Evolutionary conservation across 2,888 invertebrate species (phyloP), one percentile per base, ranked within the genome.

Genomic region (Lasioglossum morio): DNA sequence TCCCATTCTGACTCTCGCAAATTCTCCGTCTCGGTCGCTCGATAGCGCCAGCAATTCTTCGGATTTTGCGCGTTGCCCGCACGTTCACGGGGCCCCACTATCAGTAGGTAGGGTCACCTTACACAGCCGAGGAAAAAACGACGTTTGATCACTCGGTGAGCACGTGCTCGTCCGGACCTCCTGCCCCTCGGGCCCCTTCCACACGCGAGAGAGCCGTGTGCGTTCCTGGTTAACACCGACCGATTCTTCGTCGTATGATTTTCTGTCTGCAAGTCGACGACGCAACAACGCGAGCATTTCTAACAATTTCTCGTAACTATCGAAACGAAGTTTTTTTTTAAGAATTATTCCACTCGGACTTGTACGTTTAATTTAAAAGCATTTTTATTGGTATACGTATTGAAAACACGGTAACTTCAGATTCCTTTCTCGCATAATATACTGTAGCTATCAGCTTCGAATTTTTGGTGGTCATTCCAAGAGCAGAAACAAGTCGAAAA

Each of bases 131-230:
- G 81, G 74, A 87, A 87, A 88, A 90, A 87, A 88, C 88, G 75
- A 88, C 88, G 74, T 89, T 89, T 89, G 91, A 92, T 94, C 94
- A 94, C 92, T 90, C 93, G 91, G 80, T 88, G 91, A 92, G 87
- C 94, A 94, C 94, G 94, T 94, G 94, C 89, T 91, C 91, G 84
- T 79, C 70, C 85, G 72, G 43, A 7, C 60, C 78, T 75, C 81
- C 37, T 74, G 7, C 72, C 73, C 79, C 80, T 37, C 77, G 16
- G 16, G 12, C 60, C 37, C 66, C 27, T 76, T 34, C 46, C 81
- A 72, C 79, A 60, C 46, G 66, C 53, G 69, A 37, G 63, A 72
- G 78, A 30, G 48, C 53, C 23, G 34, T 72, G 75, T 46, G 27
- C 37, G 79, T 79, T 78, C 69, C 77, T 69, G 79, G 53, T 70